These are phyloP conservation scores for Amblyornis subalaris DNA, from an alignment of 2,113 vertebrate genomes.

Conservation along the genomic window DNA sequence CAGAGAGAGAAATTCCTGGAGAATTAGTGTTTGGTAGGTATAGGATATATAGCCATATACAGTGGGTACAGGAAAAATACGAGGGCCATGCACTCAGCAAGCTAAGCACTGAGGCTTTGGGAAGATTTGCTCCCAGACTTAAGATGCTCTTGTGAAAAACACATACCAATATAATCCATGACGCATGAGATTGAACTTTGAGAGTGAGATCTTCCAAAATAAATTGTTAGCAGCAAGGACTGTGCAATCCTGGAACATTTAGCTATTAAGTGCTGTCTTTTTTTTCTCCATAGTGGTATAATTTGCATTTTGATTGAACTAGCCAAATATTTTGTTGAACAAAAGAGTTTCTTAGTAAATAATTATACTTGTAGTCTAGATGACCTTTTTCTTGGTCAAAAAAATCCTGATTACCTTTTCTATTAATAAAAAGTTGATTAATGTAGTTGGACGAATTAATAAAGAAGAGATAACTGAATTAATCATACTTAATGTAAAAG, in stretches of 20 bases:
- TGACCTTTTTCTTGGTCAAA: neutral
- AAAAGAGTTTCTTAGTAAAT: neutral
- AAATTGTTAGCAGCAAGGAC: neutral
- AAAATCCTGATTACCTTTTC: neutral
- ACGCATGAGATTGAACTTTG: neutral
- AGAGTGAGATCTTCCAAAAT: neutral
- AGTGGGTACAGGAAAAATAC: neutral
- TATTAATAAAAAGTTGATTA: constrained; percentile 15
- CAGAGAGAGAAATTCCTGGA: neutral
- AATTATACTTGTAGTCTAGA: neutral
- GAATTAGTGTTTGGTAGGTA: neutral
- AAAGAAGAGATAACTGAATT: constrained; percentile 12
- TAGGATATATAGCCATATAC: too few species aligned
- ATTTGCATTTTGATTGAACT: constrained; percentile 52
- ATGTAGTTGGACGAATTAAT: constrained; percentile 2
- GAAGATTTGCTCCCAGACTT: neutral
- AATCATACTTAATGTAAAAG: neutral
- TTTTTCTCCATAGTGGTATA: neutral
- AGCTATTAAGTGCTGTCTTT: neutral
- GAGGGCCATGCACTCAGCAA: neutral
- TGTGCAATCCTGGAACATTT: neutral
- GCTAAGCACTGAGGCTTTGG: neutral
- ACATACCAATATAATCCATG: neutral
- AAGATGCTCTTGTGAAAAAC: neutral
- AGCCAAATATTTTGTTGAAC: neutral